Conservation (phyloP, 2,888 invertebrate genomes). For the Rotaria sp. region DNA sequence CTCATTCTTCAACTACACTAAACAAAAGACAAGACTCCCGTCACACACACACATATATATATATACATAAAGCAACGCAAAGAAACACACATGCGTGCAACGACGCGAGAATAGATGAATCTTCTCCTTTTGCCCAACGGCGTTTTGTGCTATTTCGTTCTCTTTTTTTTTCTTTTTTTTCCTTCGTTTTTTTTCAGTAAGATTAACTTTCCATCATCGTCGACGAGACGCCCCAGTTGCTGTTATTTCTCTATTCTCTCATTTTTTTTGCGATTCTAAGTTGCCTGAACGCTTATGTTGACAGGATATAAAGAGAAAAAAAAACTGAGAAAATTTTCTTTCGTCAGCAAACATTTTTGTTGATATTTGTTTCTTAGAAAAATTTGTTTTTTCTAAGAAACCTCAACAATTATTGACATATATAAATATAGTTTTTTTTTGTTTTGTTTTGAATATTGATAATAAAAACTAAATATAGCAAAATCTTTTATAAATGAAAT, state of each 20-base stretch:
- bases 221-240: background rate
- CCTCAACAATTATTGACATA: no score
- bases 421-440: no score
- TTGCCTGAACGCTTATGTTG: background rate
- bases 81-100: background rate
- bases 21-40: background rate
- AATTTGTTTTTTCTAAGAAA: background rate
- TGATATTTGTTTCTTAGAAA: background rate
- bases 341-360: background rate
- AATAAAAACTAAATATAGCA: no score
- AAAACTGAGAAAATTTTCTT: background rate
- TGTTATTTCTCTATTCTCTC: background rate
- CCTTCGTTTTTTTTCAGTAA: background rate
- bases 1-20: background rate
- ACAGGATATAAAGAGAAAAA: background rate
- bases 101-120: background rate
- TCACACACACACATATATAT: background rate
- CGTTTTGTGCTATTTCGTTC: background rate
- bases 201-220: constrained; percentile 11
- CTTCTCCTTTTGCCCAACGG: background rate
- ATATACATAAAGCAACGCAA: background rate
- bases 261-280: background rate
- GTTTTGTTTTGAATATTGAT: no score
- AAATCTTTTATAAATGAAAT: no score
- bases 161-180: background rate